phyloP scores from a whole-genome alignment of 2,888 invertebrate genomes.

The Hyalella azteca region DNA sequence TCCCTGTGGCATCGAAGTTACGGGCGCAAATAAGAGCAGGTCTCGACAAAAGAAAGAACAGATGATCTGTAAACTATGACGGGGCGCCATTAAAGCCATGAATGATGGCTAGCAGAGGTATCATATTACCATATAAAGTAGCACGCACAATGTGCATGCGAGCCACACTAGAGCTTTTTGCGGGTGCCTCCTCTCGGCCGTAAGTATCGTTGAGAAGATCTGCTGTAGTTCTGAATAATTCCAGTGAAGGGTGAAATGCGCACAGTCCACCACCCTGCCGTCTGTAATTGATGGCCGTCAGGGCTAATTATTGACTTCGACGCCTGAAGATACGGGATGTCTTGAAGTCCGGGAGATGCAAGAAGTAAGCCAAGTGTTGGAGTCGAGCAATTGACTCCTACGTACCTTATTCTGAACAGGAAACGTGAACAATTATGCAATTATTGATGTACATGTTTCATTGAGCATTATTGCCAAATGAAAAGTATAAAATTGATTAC shows the following conservation, averaged over 20 bases:
- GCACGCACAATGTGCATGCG: conserved; percentile 33
- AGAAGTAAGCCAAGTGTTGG: too few relatives aligned
- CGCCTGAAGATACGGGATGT: too few relatives aligned
- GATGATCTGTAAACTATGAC: conserved; percentile 37
- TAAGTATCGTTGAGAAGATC: background rate
- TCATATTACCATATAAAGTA: conserved; percentile 37
- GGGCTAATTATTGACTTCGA: background rate
- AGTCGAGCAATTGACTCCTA: too few relatives aligned
- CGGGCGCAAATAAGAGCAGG: conserved; percentile 34
- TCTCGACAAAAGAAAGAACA: conserved; percentile 30
- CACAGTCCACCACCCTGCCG: background rate
- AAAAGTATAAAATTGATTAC: too few relatives aligned
- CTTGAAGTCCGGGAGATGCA: too few relatives aligned
- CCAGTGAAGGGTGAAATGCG: background rate
- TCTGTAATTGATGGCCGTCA: conserved; percentile 22
- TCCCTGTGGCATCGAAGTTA: conserved; percentile 10
- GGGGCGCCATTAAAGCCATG: conserved; percentile 27
- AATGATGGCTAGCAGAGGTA: conserved; percentile 22
- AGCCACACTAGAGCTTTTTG: conserved; percentile 1
- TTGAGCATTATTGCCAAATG: too few relatives aligned
- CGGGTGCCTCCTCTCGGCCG: background rate
- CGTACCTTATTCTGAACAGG: too few relatives aligned
- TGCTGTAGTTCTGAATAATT: conserved; percentile 8
- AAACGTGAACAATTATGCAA: too few relatives aligned
- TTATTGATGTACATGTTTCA: too few relatives aligned